These are phyloP conservation scores for Zeus faber DNA, from an alignment of 2,113 vertebrate genomes.

Conservation along the genomic window DNA sequence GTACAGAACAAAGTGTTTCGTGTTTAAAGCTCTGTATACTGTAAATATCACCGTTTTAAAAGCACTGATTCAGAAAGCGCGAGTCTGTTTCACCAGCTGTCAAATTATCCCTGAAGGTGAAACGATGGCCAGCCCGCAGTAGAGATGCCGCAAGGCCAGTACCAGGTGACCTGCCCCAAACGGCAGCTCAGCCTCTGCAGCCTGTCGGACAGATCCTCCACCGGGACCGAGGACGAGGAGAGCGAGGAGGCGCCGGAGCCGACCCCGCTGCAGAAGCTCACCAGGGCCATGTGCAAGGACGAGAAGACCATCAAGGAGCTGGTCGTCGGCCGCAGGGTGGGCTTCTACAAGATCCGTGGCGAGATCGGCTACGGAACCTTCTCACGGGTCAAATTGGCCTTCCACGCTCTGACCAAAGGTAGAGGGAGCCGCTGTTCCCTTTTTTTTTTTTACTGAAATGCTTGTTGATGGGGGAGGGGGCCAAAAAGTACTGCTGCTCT, in stretches of 20 bases:
- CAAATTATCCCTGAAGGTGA: slow-evolving; percentile 6
- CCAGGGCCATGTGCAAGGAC: slow-evolving; percentile 83
- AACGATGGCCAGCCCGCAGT: slow-evolving; percentile 9
- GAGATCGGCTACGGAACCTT: slow-evolving; percentile 95
- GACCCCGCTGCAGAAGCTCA: slow-evolving; percentile 87
- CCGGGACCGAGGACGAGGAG: slow-evolving; percentile 50
- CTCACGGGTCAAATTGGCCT: slow-evolving; percentile 91
- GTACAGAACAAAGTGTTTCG: too few species aligned
- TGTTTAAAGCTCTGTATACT: too few species aligned
- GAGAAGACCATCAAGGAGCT: slow-evolving; percentile 88
- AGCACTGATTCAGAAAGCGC: too few species aligned
- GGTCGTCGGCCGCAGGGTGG: slow-evolving; percentile 86
- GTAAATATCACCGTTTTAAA: not conserved
- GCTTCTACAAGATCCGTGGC: slow-evolving; percentile 90
- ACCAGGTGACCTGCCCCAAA: slow-evolving; percentile 25
- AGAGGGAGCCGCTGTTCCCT: slow-evolving; percentile 25
- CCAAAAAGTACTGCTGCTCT: too few species aligned
- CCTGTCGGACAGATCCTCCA: slow-evolving; percentile 75
- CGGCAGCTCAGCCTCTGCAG: slow-evolving; percentile 58
- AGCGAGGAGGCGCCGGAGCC: slow-evolving; percentile 50
- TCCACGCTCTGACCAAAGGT: slow-evolving; percentile 94
- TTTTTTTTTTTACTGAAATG: too few species aligned
- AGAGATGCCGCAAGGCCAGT: slow-evolving; percentile 52
- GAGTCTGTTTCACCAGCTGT: not conserved
- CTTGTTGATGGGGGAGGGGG: too few species aligned